Conservation (phyloP, 1,140 invertebrate species). For the Geopemphigus sp. region DNA sequence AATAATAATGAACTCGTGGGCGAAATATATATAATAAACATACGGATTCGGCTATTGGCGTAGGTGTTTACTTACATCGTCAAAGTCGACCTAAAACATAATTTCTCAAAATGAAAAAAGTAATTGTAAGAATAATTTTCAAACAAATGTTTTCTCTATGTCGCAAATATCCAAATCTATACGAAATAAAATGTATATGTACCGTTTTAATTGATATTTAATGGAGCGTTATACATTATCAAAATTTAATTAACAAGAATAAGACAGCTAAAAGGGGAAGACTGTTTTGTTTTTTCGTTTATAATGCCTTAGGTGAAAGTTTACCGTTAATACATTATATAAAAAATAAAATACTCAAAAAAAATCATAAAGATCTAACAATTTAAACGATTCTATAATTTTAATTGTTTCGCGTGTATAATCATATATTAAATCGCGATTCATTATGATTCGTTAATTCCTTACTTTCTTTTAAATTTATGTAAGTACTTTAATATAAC, state of each 20-base stretch:
- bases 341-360: not conserved
- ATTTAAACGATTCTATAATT: constrained; percentile 10
- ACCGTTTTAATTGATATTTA: constrained; percentile 45
- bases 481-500: not conserved
- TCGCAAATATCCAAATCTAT: not conserved
- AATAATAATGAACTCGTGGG: constrained; percentile 4
- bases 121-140: not conserved
- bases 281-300: not conserved
- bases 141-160: constrained; percentile 5
- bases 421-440: constrained; percentile 32
- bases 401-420: constrained; percentile 9
- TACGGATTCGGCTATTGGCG: constrained; percentile 2
- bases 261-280: not conserved
- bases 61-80: not conserved
- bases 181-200: not conserved
- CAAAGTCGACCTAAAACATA: constrained; percentile 1
- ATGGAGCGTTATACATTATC: constrained; percentile 30
- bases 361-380: constrained; percentile 12
- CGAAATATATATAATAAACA: constrained; percentile 5
- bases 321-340: constrained; percentile 9
- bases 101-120: not conserved
- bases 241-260: constrained; percentile 34
- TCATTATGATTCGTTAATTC: constrained; percentile 21
- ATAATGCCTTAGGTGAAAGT: constrained; percentile 18
- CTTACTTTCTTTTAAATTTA: constrained; percentile 36